Percentiles rank a stretch among this genome's conserved stretches.
Evolutionary conservation across 1,140 invertebrate species (phyloP).

Genomic region (Geopemphigus sp.): DNA sequence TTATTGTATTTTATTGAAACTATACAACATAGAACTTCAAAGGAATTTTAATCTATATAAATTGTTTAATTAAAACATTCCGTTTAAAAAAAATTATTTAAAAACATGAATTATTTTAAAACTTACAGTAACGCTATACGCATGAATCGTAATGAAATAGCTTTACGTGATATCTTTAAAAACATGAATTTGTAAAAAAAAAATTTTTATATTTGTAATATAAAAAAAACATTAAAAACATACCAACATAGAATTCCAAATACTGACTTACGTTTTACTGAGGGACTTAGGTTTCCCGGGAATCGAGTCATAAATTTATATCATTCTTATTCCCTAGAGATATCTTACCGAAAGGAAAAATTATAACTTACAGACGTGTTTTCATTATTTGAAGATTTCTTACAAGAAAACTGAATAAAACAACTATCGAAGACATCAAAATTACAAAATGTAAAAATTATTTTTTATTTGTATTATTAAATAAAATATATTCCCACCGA

Average conservation of each 20-base stretch:
- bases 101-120: conserved; percentile 18
- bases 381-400: conserved; percentile 18
- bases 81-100: background rate
- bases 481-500: background rate
- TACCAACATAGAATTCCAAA: conserved; percentile 24
- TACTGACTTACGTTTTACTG: conserved; percentile 8
- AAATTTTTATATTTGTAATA: background rate
- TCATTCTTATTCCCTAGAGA: conserved; percentile 41
- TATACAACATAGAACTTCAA: background rate
- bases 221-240: conserved; percentile 27
- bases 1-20: background rate
- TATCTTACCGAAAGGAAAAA: conserved; percentile 16
- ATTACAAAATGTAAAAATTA: conserved; percentile 1
- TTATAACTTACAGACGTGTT: conserved; percentile 11
- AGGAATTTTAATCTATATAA: conserved; percentile 9
- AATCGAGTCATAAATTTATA: conserved; percentile 35
- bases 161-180: background rate
- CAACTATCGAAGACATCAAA: background rate
- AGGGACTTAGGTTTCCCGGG: conserved; percentile 22
- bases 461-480: background rate
- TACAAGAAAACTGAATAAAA: conserved; percentile 1
- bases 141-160: background rate
- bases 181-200: background rate
- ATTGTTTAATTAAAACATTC: conserved; percentile 12
- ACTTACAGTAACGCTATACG: background rate